Conservation (phyloP, 2,888 invertebrate species). For the Scaptomyza cyrtandrae region DNA sequence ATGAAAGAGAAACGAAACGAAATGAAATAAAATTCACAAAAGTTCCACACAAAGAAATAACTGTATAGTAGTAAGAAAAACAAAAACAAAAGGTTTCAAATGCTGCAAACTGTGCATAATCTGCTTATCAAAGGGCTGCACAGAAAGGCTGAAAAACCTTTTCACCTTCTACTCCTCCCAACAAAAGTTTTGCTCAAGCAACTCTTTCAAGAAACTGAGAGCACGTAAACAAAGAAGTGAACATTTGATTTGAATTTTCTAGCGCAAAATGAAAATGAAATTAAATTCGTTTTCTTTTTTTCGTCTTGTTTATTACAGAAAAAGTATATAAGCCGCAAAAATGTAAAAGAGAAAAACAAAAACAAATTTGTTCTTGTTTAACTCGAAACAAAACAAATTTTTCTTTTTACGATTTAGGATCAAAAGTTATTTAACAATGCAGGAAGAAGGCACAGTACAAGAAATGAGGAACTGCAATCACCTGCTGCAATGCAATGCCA, state of each 20-base stretch:
- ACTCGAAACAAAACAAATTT: constrained; percentile 9
- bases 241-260: constrained; percentile 68
- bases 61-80: background rate
- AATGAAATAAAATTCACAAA: constrained; percentile 38
- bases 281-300: constrained; percentile 32
- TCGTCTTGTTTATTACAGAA: constrained; percentile 1
- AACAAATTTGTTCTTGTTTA: background rate
- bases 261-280: constrained; percentile 55
- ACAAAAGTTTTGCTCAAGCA: constrained; percentile 8
- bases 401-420: background rate
- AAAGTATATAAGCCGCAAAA: constrained; percentile 6
- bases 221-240: constrained; percentile 57
- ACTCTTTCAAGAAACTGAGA: constrained; percentile 46
- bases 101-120: constrained; percentile 59
- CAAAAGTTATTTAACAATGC: constrained; percentile 12
- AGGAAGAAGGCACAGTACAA: background rate
- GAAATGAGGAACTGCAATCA: constrained; percentile 11
- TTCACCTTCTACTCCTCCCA: no score
- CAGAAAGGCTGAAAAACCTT: background rate
- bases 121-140: constrained; percentile 65
- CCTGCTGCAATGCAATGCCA: constrained; percentile 31
- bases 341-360: constrained; percentile 5
- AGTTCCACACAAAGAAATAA: constrained; percentile 26
- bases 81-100: constrained; percentile 31
- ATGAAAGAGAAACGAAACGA: constrained; percentile 11